Evolutionary conservation across 2,888 invertebrate species (phyloP), one percentile per base, ranked within the genome.

Genomic region (Campoletis raptor): DNA sequence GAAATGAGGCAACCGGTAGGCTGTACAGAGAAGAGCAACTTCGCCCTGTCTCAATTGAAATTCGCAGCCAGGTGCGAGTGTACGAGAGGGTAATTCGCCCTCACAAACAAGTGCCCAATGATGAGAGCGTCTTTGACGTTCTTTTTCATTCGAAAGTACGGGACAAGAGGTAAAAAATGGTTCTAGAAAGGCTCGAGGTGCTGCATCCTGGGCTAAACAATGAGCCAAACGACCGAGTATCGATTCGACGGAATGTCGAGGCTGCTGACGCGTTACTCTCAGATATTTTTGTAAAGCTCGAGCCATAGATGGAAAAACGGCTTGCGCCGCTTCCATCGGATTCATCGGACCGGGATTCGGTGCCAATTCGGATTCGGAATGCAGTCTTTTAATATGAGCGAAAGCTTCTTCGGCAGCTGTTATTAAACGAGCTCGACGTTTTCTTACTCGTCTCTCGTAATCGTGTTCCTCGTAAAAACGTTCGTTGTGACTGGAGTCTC

Each of bases 381-480:
- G 95, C 87, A 99, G 96, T 54, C 99, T 96, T 91, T 98, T 97
- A 88, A 99, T 98, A 93, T 99, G 99, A 15, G 99, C 98, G 94
- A 99, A 99, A 0, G 99, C 99, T 93, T 99, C 99, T 94, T 99
- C 99, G 0, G 99, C 98, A 0, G 99, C 98, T 0, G 98, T 97
- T 81, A 99, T 96, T 61, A 99, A 95, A 30, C 99, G 95, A 5
- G 99, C 99, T 84, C 97, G 96, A 0, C 99, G 95, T 94, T 99
- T 99, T 92, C 98, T 96, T 82, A 99, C 98, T 82, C 99, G 95
- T 6, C 99, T 95, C 93, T 99, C 99, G 91, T 99, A 98, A 94
- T 99, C 99, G 92, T 99, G 98, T 94, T 99, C 99, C 94, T 99
- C 99, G 94, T 99, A 99, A 95, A 99, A 99, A 52, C 98, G 96